Conservation (phyloP, 2,888 invertebrate species). For the Coleophora flavipennella region DNA sequence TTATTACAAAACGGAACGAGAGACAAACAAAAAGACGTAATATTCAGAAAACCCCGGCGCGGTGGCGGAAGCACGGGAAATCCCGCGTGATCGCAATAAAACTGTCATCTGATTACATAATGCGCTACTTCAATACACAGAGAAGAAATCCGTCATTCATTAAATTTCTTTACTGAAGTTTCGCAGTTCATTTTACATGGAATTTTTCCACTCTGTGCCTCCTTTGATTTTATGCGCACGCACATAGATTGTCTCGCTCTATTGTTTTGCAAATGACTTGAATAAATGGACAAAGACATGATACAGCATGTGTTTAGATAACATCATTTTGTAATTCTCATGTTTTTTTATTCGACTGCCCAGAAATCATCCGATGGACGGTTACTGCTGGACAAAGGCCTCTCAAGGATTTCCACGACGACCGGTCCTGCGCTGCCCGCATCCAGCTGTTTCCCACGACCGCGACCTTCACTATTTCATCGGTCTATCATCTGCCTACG, state of each 20-base stretch:
- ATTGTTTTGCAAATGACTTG: conserved; percentile 22
- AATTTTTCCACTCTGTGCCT: too few species aligned
- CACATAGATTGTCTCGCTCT: conserved; percentile 15
- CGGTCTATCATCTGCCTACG: too few species aligned
- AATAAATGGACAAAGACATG: conserved; percentile 10
- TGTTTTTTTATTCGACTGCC: too few species aligned
- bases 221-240: conserved; percentile 3
- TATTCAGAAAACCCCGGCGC: conserved; percentile 27
- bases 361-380: too few species aligned
- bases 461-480: too few species aligned
- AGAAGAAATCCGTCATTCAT: too few species aligned
- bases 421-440: too few species aligned
- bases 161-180: too few species aligned
- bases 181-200: too few species aligned
- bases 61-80: conserved; percentile 37
- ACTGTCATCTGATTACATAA: conserved; percentile 7
- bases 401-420: too few species aligned
- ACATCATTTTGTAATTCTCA: not conserved
- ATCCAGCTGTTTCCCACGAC: too few species aligned
- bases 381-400: too few species aligned
- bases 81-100: conserved; percentile 22
- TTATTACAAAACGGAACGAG: conserved; percentile 19
- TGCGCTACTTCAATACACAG: conserved; percentile 5
- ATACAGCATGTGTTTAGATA: conserved; percentile 1
- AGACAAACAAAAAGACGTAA: conserved; percentile 18